Base-by-base conservation (phyloP, 2,113 vertebrate genomes). In the Plecotus auritus region DNA sequence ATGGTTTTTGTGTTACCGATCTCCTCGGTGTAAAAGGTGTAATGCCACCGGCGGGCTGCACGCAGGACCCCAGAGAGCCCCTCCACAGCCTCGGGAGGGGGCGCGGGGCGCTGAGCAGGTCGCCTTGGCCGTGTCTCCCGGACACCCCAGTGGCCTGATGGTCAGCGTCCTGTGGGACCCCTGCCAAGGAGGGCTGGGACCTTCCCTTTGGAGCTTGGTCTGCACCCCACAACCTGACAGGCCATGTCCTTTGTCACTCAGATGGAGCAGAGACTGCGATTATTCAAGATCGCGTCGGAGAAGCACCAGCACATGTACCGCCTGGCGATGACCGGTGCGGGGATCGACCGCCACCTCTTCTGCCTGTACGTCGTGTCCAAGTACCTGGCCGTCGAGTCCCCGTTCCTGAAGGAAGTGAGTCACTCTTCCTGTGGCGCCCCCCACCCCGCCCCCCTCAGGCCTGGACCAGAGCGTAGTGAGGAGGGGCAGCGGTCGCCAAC, bases 311-410 rank as follows among this genome's bases (percentile, higher is more conserved):
- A 49, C 37, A 59, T 99, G 51, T 99, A 99, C 94, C 99, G 99
- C 49, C 96, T 99, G 0, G 99, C 99, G 7, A 99, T 99, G 99
- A 99, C 99, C 0, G 99, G 99, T 18, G 32, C 98, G 0, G 99
- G 99, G 70, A 99, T 99, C 7, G 99, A 99, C 95, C 99, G 99
- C 20, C 99, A 99, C 77, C 99, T 99, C 66, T 99, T 99, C 98
- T 99, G 99, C 96, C 99, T 99, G 9, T 99, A 99, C 0, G 98
- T 99, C 0, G 99, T 99, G 26, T 99, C 99, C 96, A 99, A 99
- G 93, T 99, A 99, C 92, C 98, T 99, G 7, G 99, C 98, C 5
- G 99, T 99, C 10, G 99, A 99, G 28, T 99, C 99, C 0, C 96
- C 99, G 47, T 99, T 99, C 98, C 99, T 99, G 40, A 99, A 99